Conservation (phyloP, 37 sponge, comb jelly and placozoan genomes). For the Axinella damicornis region DNA sequence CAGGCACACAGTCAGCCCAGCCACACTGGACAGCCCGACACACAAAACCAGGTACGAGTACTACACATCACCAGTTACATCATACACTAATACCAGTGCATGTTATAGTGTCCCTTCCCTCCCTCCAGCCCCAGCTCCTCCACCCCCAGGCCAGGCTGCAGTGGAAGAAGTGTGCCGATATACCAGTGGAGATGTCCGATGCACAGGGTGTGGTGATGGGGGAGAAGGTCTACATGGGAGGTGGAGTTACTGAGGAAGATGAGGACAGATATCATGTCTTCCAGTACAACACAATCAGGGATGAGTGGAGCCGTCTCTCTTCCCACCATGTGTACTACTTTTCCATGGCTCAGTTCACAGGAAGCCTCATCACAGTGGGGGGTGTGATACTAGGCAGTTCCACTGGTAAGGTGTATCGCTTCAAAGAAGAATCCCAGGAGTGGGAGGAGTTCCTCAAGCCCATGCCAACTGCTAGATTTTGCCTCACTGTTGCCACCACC, state of each 20-base stretch:
- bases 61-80: too few species aligned
- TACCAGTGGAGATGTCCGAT: constrained; percentile 46
- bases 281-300: constrained; percentile 21
- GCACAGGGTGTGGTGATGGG: constrained; percentile 26
- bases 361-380: constrained; percentile 40
- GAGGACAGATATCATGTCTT: constrained; percentile 3
- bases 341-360: constrained; percentile 28
- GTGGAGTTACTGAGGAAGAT: constrained; percentile 28
- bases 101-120: too few species aligned
- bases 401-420: constrained; percentile 1
- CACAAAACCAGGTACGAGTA: too few species aligned
- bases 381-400: background rate
- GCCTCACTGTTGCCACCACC: background rate
- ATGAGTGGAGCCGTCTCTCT: constrained; percentile 34
- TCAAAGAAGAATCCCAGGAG: constrained; percentile 17
- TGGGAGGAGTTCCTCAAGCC: constrained; percentile 46
- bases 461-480: constrained; percentile 14
- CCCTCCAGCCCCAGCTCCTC: too few species aligned
- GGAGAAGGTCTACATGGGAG: constrained; percentile 44
- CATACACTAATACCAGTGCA: too few species aligned
- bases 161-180: constrained; percentile 44
- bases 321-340: background rate
- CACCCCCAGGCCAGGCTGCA: background rate
- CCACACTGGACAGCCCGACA: too few species aligned
- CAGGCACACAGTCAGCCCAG: constrained; percentile 4